A percentile compares a stretch with the other conserved stretches of the same genome.
Evolutionary conservation across 2,888 invertebrate genomes (phyloP).

Genomic region (Cecidostiba fungosa): DNA sequence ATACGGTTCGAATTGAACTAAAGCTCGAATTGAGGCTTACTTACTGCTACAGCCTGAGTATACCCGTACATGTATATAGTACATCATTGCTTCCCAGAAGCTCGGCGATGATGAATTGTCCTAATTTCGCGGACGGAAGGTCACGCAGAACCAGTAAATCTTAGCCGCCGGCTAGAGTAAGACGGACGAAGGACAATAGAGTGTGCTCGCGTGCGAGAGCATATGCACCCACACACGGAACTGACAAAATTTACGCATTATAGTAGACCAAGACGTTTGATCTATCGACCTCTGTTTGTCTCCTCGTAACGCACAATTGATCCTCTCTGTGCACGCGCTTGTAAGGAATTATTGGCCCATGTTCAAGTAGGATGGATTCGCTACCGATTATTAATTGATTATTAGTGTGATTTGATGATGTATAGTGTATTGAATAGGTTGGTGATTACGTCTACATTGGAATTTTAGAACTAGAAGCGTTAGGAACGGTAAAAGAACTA

Average conservation of each 20-base stretch:
- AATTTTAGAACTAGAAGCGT: too few relatives aligned
- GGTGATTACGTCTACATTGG: too few relatives aligned
- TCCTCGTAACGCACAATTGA: background rate
- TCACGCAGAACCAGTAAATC: slow-evolving; percentile 76
- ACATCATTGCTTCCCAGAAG: background rate
- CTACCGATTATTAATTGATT: background rate
- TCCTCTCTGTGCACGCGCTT: background rate
- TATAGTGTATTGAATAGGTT: background rate
- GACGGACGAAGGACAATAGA: slow-evolving; percentile 9
- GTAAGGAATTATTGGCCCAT: background rate
- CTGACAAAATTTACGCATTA: background rate
- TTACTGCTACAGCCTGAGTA: background rate
- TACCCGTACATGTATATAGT: background rate
- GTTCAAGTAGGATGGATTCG: background rate
- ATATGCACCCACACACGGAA: background rate
- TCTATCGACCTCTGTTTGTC: background rate
- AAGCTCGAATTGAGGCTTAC: slow-evolving; percentile 6
- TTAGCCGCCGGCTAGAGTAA: slow-evolving; percentile 62
- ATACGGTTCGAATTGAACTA: background rate
- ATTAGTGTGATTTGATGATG: background rate
- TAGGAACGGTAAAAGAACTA: too few relatives aligned
- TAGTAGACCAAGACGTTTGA: background rate
- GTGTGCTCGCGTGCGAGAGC: background rate
- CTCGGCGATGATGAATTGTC: slow-evolving; percentile 74
- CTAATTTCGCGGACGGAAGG: slow-evolving; percentile 76